Evolutionary conservation across 2,113 vertebrate species (phyloP).

Genomic region (Heteronetta atricapilla): DNA sequence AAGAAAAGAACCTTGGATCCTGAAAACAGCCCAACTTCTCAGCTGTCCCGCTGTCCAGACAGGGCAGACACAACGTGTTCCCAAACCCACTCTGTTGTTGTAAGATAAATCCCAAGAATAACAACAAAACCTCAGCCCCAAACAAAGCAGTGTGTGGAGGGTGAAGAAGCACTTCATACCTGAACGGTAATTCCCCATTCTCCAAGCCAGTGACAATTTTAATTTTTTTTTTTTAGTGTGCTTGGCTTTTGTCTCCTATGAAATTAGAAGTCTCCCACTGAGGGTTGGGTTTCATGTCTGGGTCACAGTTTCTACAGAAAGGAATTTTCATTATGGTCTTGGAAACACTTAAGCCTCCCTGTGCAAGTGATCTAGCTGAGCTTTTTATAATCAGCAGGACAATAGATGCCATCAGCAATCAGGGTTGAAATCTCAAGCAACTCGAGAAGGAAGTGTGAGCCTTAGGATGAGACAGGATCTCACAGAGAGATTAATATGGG

Average conservation of each 20-base stretch:
- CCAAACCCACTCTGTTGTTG: background rate
- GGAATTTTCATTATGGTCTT: conserved; percentile 66
- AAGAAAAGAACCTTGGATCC: background rate
- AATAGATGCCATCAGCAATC: conserved; percentile 62
- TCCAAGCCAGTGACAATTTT: background rate
- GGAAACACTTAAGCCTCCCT: conserved; percentile 63
- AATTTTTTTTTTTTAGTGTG: background rate
- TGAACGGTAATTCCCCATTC: conserved; percentile 8
- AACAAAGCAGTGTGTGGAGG: background rate
- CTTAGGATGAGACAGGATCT: conserved; percentile 44
- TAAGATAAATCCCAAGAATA: conserved; percentile 36
- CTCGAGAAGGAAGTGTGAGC: conserved; percentile 17
- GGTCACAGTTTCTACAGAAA: conserved; percentile 63
- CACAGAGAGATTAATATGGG: conserved; percentile 45
- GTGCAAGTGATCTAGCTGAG: conserved; percentile 45
- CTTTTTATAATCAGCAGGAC: conserved; percentile 52
- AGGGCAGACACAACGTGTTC: background rate
- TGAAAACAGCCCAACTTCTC: background rate
- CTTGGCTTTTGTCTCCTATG: conserved; percentile 47
- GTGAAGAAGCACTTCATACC: conserved; percentile 20
- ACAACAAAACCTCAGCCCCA: background rate
- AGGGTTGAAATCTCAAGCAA: conserved; percentile 49
- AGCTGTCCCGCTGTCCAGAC: background rate
- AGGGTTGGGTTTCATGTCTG: conserved; percentile 51
- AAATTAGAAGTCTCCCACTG: conserved; percentile 44